These are phyloP conservation scores for Parasteatoda lunata DNA, from an alignment of 2,888 invertebrate species.

Conservation along the genomic window DNA sequence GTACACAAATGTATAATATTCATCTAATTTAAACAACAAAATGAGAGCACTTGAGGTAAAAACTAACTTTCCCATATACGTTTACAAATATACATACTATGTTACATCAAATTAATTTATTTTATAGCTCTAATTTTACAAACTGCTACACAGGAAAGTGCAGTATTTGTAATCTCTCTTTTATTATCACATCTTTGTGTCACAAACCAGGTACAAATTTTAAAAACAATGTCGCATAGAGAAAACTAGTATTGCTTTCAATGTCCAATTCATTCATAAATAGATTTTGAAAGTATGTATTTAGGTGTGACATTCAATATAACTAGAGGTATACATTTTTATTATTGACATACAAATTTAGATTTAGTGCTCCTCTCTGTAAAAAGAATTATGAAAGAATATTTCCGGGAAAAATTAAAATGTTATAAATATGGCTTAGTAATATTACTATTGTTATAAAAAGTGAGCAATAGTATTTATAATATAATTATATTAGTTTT, in stretches of 20 bases:
- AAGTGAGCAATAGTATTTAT: slow-evolving; percentile 26
- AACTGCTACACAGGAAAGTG: slow-evolving; percentile 53
- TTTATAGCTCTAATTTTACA: slow-evolving; percentile 28
- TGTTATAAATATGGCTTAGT: not conserved
- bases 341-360: not conserved
- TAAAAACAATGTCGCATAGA: slow-evolving; percentile 30
- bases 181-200: slow-evolving; percentile 55
- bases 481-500: slow-evolving; percentile 2
- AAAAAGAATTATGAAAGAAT: slow-evolving; percentile 5
- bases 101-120: slow-evolving; percentile 40
- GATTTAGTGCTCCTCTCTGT: not conserved
- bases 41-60: slow-evolving; percentile 59
- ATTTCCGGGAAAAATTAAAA: not conserved
- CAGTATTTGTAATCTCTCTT: slow-evolving; percentile 56
- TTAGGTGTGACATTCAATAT: not conserved
- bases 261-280: slow-evolving; percentile 25
- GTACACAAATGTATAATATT: slow-evolving; percentile 58
- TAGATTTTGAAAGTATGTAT: slow-evolving; percentile 32
- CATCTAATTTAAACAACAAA: slow-evolving; percentile 58
- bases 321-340: not conserved
- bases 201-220: slow-evolving; percentile 58
- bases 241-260: slow-evolving; percentile 54
- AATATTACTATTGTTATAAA: slow-evolving; percentile 18
- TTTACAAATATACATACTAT: slow-evolving; percentile 64
- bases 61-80: slow-evolving; percentile 45